Evolutionary conservation across 2,888 invertebrate species (phyloP), one percentile per base, ranked within the genome.

Genomic region (Torymus tubicola): DNA sequence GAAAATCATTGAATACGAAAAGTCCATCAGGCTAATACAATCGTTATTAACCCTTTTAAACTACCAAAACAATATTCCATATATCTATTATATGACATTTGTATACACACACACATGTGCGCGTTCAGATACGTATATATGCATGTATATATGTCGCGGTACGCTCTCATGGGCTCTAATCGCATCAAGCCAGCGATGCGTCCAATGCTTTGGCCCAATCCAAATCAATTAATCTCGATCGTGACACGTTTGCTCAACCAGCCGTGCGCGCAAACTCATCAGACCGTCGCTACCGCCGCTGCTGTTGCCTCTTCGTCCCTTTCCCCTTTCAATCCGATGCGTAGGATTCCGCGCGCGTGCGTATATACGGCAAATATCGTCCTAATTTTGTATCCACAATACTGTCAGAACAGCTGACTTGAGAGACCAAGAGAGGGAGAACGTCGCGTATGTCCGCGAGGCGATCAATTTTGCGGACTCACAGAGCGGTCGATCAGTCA

Each of bases 171-270:
- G 31, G 31, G 21, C 72, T 76, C 69, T 81, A 81, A 81, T 81
- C 83, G 83, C 75, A 69, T 81, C 79, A 81, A 74, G 60, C 58
- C 82, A 81, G 70, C 77, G 81, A 81, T 79, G 82, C 81, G 71
- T 83, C 70, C 74, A 52, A 65, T 63, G 78, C 81, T 81, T 76
- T 79, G 73, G 74, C 58, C 79, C 70, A 81, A 80, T 83, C 83
- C 80, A 78, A 81, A 83, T 81, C 83, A 83, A 83, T 83, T 83
- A 83, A 83, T 83, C 80, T 83, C 80, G 80, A 83, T 78, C 82
- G 82, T 82, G 82, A 82, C 82, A 82, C 71, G 81, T 83, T 83
- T 83, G 81, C 81, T 74, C 78, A 81, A 75, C 80, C 71, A 81
- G 72, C 77, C 77, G 61, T 79, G 74, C 77, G 68, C 70, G 80